Percentiles rank a stretch among this genome's conserved stretches.
Conservation (phyloP, 2,113 vertebrate species). For the Trematocara nigrifrons region DNA sequence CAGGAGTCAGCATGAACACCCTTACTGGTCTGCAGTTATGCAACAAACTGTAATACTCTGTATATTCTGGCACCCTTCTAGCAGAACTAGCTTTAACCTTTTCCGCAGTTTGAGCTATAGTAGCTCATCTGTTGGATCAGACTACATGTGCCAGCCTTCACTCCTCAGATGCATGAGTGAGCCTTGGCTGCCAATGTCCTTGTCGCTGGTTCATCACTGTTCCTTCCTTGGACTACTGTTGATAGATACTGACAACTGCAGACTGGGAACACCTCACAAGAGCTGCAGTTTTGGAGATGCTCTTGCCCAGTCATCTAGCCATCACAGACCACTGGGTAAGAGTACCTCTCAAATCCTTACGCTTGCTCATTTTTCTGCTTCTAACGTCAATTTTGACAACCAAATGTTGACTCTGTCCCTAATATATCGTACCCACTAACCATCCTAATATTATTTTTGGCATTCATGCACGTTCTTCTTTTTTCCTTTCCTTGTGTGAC, state of each 20-base stretch:
- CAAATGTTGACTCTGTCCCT: background rate
- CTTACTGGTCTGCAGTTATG: background rate
- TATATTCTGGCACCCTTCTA: background rate
- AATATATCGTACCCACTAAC: background rate
- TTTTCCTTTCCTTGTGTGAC: background rate
- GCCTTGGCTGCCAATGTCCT: rapidly evolving
- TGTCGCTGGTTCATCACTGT: background rate
- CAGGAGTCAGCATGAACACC: background rate
- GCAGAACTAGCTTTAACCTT: background rate
- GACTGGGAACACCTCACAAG: background rate
- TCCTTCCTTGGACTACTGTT: background rate
- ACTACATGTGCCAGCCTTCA: background rate
- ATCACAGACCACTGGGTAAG: background rate
- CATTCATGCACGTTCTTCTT: background rate
- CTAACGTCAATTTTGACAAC: background rate
- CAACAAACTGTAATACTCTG: background rate
- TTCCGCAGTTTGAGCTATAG: background rate
- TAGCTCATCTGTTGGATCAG: background rate
- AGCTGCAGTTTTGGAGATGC: background rate
- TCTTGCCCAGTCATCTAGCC: background rate
- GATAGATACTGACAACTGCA: background rate
- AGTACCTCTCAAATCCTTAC: background rate
- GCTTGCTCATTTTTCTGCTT: background rate
- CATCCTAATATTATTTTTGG: background rate
- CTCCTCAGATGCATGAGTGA: background rate